Conservation (phyloP, 2,797 vertebrate genomes). For the Peromyscus attwateri region DNA sequence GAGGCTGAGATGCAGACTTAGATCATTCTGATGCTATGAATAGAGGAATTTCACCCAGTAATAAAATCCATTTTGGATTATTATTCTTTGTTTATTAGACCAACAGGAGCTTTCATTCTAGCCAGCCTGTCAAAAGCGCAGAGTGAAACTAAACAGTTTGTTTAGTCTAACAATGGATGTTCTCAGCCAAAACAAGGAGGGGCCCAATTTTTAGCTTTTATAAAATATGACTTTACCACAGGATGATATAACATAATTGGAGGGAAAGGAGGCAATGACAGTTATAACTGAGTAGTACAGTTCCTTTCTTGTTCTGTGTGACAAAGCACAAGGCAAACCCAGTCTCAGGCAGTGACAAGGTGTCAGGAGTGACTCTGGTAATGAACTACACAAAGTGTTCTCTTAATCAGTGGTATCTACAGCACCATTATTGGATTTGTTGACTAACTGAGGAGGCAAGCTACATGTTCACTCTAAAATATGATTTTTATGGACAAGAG, state of each 20-base stretch:
- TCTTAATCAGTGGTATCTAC: slow-evolving; percentile 40
- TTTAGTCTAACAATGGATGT: slow-evolving; percentile 76
- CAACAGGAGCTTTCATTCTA: slow-evolving; percentile 66
- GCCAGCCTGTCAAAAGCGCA: slow-evolving; percentile 63
- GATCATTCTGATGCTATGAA: slow-evolving; percentile 58
- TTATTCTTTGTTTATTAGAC: slow-evolving; percentile 78
- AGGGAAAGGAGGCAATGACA: slow-evolving; percentile 30
- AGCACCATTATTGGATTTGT: not conserved
- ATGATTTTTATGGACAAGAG: slow-evolving; percentile 24
- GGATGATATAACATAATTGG: slow-evolving; percentile 63
- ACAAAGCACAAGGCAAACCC: slow-evolving; percentile 26
- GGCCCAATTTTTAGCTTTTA: slow-evolving; percentile 52
- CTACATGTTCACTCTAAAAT: slow-evolving; percentile 20
- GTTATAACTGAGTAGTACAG: not conserved
- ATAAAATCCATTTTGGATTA: slow-evolving; percentile 68
- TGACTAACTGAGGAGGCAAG: not conserved
- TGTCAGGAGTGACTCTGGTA: slow-evolving; percentile 44
- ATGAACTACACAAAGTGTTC: not conserved
- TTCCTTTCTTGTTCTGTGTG: slow-evolving; percentile 47
- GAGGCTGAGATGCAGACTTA: slow-evolving; percentile 55
- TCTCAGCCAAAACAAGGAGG: slow-evolving; percentile 74
- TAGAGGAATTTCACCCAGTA: slow-evolving; percentile 50
- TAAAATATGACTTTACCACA: slow-evolving; percentile 58
- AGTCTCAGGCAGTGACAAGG: slow-evolving; percentile 57
- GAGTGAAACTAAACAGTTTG: slow-evolving; percentile 74